Conservation (phyloP, 2,888 invertebrate genomes). For the Graphium colonna region DNA sequence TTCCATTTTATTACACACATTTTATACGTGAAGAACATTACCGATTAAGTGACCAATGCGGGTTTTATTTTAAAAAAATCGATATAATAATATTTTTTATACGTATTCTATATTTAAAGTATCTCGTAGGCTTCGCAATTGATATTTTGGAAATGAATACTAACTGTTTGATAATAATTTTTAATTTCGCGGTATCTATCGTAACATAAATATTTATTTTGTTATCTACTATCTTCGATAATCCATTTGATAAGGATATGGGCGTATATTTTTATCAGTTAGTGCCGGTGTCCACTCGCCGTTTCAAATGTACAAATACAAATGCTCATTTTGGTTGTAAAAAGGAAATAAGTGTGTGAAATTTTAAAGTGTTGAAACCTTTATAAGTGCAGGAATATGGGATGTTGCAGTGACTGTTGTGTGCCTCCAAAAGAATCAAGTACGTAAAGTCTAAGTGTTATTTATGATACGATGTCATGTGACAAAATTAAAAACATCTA, state of each 20-base stretch:
- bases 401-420: slow-evolving; percentile 58
- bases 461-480: not conserved
- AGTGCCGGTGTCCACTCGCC: not conserved
- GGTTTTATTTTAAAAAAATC: too few relatives aligned
- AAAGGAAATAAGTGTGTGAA: not conserved
- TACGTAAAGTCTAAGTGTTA: slow-evolving; percentile 42
- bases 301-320: not conserved
- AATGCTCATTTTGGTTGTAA: not conserved
- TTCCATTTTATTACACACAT: too few relatives aligned
- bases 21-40: too few relatives aligned
- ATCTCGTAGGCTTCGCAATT: slow-evolving; percentile 12
- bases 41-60: too few relatives aligned
- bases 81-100: not conserved
- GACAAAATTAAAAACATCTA: not conserved
- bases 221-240: slow-evolving; percentile 7
- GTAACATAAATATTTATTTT: not conserved
- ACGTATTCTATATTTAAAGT: not conserved
- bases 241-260: slow-evolving; percentile 20
- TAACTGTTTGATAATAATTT: not conserved
- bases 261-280: slow-evolving; percentile 2
- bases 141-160: not conserved
- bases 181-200: slow-evolving; percentile 2
- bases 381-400: slow-evolving; percentile 42
- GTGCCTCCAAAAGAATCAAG: slow-evolving; percentile 58
- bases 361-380: slow-evolving; percentile 15